Conservation (phyloP, 1,140 invertebrate species). For the Oppia nitens region DNA sequence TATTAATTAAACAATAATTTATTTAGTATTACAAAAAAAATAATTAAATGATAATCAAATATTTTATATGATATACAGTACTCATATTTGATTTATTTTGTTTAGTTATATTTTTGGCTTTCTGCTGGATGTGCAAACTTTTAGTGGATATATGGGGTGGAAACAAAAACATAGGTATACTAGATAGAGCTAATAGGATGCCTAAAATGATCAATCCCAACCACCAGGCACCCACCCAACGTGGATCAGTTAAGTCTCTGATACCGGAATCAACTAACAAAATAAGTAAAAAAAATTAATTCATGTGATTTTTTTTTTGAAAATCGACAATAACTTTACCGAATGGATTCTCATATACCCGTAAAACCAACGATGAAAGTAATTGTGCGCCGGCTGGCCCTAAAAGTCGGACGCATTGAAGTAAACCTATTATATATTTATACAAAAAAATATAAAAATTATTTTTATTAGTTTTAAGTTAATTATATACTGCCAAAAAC, state of each 20-base stretch:
- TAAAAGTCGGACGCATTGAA: slow-evolving; percentile 18
- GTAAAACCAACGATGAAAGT: slow-evolving; percentile 19
- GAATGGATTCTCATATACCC: slow-evolving; percentile 22
- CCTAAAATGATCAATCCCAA: slow-evolving; percentile 45
- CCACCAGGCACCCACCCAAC: slow-evolving; percentile 41
- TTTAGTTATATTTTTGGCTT: no score
- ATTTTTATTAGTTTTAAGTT: slow-evolving; percentile 25
- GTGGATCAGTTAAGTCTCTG: slow-evolving; percentile 19
- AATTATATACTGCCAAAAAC: no score
- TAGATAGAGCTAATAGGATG: slow-evolving; percentile 40
- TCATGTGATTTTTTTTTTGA: background rate
- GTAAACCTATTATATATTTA: slow-evolving; percentile 19
- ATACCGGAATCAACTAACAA: slow-evolving; percentile 22
- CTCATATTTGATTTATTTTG: no score
- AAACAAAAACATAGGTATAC: slow-evolving; percentile 43
- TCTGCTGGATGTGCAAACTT: no score
- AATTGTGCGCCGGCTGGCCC: slow-evolving; percentile 21
- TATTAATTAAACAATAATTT: no score
- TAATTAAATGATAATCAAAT: no score
- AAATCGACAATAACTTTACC: background rate
- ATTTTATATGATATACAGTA: no score
- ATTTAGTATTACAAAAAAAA: no score
- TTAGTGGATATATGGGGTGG: slow-evolving; percentile 34
- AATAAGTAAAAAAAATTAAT: background rate
- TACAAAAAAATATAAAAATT: slow-evolving; percentile 26